Evolutionary conservation across 2,888 invertebrate species (phyloP), one percentile per base, ranked within the genome.

Genomic region (Byasa hedistus): DNA sequence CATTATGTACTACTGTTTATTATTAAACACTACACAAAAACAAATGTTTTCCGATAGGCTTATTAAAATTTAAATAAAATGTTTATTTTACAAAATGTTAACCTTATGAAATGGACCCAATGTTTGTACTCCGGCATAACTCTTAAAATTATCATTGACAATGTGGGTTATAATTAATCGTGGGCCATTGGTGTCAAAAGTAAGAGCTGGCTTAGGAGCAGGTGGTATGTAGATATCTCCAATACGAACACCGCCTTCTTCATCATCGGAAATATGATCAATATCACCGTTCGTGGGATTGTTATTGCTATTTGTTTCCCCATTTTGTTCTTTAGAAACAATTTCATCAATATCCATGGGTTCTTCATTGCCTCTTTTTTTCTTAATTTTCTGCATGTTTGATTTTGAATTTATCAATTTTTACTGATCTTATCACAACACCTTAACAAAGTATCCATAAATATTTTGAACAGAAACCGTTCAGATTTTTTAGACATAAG

Each of bases 81-180:
- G 1, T 19, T 15, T 21, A 21, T 8, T 19, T 21, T 3, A 21
- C 4, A 19, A 52, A 52, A 4, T 24, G 21, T 61, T 71, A 91
- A 98, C 98, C 93, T 98, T 98, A 84, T 99, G 98, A 86, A 99
- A 99, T 0, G 99, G 99, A 0, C 99, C 99, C 62, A 99, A 92
- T 2, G 90, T 85, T 76, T 96, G 95, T 52, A 93, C 92, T 0
- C 97, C 96, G 39, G 97, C 98, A 79, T 99, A 99, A 79, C 99
- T 99, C 87, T 99, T 99, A 83, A 99, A 99, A 84, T 99, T 98
- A 61, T 95, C 94, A 83, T 98, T 98, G 0, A 95, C 95, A 73
- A 99, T 99, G 75, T 96, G 94, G 1, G 95, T 95, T 64, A 99
- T 99, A 68, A 99, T 95, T 56, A 99, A 89, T 22, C 99, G 93